A percentile compares a stretch with the other conserved stretches of the same genome.
These are phyloP conservation scores for Pelecanus crispus DNA, from an alignment of 2,113 vertebrate genomes.

Conservation along the genomic window DNA sequence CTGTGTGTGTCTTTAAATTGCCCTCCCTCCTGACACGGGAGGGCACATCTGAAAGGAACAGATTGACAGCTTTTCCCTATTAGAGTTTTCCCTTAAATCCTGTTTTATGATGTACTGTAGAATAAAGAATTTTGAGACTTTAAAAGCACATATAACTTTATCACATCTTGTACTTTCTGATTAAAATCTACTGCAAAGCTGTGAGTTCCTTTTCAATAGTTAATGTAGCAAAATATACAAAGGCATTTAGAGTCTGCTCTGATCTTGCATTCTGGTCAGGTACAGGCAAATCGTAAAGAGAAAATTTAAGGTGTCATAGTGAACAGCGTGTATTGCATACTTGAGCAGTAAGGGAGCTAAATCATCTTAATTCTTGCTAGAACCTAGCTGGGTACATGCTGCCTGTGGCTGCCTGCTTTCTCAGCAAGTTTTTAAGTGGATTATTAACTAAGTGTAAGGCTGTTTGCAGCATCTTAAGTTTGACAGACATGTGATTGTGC, in stretches of 20 bases:
- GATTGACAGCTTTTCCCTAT: neutral
- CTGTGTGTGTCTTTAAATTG: neutral
- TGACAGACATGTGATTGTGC: constrained; percentile 11
- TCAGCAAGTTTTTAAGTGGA: constrained; percentile 60
- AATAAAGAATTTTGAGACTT: neutral
- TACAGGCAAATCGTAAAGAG: neutral
- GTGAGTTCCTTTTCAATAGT: neutral
- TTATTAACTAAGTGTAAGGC: constrained; percentile 32
- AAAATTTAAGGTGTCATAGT: neutral
- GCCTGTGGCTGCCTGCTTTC: constrained; percentile 1
- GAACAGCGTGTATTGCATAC: neutral
- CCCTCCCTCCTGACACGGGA: neutral
- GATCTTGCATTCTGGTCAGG: neutral
- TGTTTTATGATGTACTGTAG: neutral
- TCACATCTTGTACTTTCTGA: neutral
- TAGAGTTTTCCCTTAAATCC: neutral
- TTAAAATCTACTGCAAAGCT: neutral
- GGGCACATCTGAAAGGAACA: neutral
- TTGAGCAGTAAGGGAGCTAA: constrained; percentile 11
- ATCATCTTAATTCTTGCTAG: constrained; percentile 31
- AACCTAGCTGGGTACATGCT: neutral
- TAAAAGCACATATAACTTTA: neutral
- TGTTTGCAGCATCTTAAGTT: constrained; percentile 36
- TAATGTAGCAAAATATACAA: neutral
- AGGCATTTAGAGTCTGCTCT: neutral